Base-by-base conservation (phyloP, 2,113 vertebrate species). In the Coracopsis vasa region DNA sequence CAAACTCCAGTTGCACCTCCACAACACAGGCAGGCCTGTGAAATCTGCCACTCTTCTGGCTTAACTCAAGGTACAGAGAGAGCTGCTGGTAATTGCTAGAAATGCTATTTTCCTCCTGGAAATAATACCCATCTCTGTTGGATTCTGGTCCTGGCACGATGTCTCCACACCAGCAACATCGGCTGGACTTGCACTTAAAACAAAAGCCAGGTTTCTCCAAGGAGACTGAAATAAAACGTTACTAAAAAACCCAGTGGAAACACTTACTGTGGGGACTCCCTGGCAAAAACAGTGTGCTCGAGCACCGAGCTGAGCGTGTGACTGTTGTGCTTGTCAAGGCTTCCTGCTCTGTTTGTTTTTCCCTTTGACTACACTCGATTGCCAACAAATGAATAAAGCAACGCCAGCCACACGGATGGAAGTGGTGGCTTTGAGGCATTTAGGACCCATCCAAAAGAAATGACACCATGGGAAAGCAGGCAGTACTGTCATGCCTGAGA, bases 341-440 rank as follows among this genome's bases (percentile, higher is more conserved):
- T 93, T 97, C 94, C 96, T 95, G 75, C 89, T 93, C 89, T 96
- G 95, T 96, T 97, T 97, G 93, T 96, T 97, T 97, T 97, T 97
- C 97, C 96, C 97, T 96, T 95, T 95, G 74, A 89, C 87, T 78
- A 50, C 82, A 39, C 92, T 90, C 41, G 16, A 96, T 69, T 96
- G 95, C 96, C 97, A 97, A 90, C 94, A 96, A 91, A 80, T 86
- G 33, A 88, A 58, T 81, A 95, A 95, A 95, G 73, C 85, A 92
- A 56, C 64, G 65, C 47, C 1, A 41, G 44, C 0, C 0, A 54
- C 11, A 69, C 61, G 47, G 47, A 45, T 81, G 86, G 87, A 90
- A 77, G 71, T 17, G 33, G 51, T 5, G 1, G 44, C 75, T 80
- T 90, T 50, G 47, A 65, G 47, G 75, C 50, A 77, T 16, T 91